Base-by-base conservation (phyloP, 2,888 invertebrate genomes). In the Pandemis heparana region DNA sequence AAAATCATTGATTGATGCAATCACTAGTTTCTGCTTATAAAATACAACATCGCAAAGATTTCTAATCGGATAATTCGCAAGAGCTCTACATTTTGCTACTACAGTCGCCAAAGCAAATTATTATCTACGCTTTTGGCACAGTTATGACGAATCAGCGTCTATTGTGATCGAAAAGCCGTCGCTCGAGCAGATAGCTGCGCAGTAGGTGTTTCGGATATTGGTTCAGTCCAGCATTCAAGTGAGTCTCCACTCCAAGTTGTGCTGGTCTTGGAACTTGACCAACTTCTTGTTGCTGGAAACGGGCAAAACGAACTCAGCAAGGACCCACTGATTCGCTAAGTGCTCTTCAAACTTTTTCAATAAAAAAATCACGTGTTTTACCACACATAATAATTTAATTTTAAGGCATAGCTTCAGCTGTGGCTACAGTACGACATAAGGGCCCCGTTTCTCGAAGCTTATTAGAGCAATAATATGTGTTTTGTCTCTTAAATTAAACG, bases 201-300 rank as follows among this genome's bases (percentile, higher is more conserved):
- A n/a, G n/a, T n/a, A n/a, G n/a, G 18, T 59, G 64, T 69, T 73
- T 69, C 18, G 23, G 56, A 64, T 70, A 71, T 74, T 67, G 59
- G 46, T 59, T 64, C 73, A 18, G 70, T 23, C 46, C 39, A 61
- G 38, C 62, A 66, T 56, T 65, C 72, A 32, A 70, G 63, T 62
- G 64, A 10, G 63, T 46, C 67, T 39, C 43, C 65, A 66, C 70
- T 64, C n/a, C 63, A 66, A 76, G 70, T 74, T 76, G 74, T 60
- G 70, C 70, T 71, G 72, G 73, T 56, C 66, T 48, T 61, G 64
- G 71, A 77, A 76, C 68, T 76, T 75, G 71, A 64, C 64, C 68
- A 63, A 63, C 64, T 70, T 70, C 64, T 66, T 69, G 41, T 62
- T 68, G 71, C 38, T 56, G 75, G 32, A 68, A 75, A 71, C 73